Percentiles rank a stretch among this genome's conserved stretches.
Evolutionary conservation across 2,113 vertebrate species (phyloP).

Genomic region (Phycodurus eques): DNA sequence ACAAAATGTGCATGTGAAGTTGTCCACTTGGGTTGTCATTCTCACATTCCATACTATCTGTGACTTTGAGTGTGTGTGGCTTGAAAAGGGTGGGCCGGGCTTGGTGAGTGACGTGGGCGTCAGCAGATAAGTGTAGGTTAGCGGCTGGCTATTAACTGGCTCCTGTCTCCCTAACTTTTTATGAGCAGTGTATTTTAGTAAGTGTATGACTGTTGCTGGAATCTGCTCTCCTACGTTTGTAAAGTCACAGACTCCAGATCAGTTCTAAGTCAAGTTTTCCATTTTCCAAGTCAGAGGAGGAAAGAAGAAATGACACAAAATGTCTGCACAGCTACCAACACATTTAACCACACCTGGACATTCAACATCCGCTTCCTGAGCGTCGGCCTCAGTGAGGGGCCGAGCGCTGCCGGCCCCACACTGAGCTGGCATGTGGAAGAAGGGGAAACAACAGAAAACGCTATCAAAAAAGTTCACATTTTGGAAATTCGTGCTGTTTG

Average conservation of each 20-base stretch:
- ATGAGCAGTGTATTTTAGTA: no score
- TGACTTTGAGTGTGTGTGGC: no score
- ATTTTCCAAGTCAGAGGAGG: background rate
- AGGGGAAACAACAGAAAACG: slow-evolving; percentile 17
- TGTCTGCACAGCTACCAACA: slow-evolving; percentile 5
- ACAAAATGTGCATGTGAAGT: no score
- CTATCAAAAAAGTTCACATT: background rate
- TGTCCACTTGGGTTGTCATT: no score
- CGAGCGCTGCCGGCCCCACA: slow-evolving; percentile 53
- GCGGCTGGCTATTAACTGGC: no score
- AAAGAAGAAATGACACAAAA: background rate
- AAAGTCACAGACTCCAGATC: background rate
- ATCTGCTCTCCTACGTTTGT: background rate
- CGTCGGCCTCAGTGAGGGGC: slow-evolving; percentile 59
- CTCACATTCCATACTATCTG: no score
- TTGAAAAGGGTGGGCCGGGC: no score
- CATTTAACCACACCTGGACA: slow-evolving; percentile 70
- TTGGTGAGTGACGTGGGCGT: no score
- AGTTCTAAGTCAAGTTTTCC: background rate
- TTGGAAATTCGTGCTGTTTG: background rate
- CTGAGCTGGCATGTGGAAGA: slow-evolving; percentile 61
- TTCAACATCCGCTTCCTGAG: slow-evolving; percentile 67
- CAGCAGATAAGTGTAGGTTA: no score
- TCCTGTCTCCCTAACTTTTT: no score
- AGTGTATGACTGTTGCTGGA: background rate